Evolutionary conservation across 2,797 vertebrate species (phyloP), one percentile per base, ranked within the genome.

Genomic region (Threskiornis aethiopicus): DNA sequence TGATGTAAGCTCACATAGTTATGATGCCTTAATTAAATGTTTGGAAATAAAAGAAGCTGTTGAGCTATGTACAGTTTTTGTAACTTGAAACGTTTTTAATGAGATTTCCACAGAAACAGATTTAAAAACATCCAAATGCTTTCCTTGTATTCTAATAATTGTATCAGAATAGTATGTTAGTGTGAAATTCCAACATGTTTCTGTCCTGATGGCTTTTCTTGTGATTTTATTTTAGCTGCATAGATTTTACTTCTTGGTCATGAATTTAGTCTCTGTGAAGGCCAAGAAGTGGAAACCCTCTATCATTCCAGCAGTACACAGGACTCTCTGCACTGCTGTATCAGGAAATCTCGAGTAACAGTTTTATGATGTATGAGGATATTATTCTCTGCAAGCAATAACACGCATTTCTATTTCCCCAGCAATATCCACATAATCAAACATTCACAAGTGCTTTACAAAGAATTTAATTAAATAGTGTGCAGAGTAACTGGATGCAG

Each of bases 361-460:
- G 77, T 96, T 77, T 84, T 87, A 84, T 93, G 94, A 90, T 42
- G 47, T 92, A 85, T 81, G 61, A 96, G 90, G 62, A 66, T 87
- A 61, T 96, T 89, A 94, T 82, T 90, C 89, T 91, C 77, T 95
- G 86, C 78, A 82, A 88, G 71, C 70, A 95, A 35, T 82, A 87
- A 59, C 66, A 73, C 9, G 47, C 89, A 35, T 87, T 73, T 97
- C 73, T 96, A 78, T 96, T 94, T 97, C 76, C 62, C 52, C 49
- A 89, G 91, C 66, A 91, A 84, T 90, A 96, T 92, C 86, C 91
- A 91, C 71, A 72, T 96, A 91, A 93, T 96, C 94, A 93, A 95
- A 89, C 84, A 92, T 94, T 97, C 80, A 41, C 73, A 78, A 95
- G 72, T 88, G 41, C 69, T 93, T 96, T 96, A 80, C 88, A 89